These are phyloP conservation scores for Microtus montanus DNA, from an alignment of 2,113 vertebrate genomes.

Conservation along the genomic window DNA sequence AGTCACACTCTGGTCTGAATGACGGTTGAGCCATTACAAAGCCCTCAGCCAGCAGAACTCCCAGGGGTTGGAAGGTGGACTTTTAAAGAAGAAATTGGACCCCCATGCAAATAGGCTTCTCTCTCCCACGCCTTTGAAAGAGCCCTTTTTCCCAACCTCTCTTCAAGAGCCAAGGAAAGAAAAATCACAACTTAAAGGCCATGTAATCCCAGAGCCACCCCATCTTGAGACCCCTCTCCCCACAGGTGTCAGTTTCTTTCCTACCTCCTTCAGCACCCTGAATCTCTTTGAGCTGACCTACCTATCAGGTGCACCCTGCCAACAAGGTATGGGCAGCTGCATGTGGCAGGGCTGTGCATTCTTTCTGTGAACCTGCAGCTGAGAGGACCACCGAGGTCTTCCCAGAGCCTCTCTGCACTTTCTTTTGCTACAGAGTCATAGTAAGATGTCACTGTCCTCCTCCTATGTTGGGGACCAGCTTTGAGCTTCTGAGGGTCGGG, in stretches of 20 bases:
- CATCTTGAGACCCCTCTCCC: background rate
- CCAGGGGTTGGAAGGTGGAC: background rate
- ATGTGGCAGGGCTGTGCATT: background rate
- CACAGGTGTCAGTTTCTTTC: background rate
- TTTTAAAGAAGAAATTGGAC: conserved; percentile 55
- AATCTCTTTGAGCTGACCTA: background rate
- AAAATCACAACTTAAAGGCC: background rate
- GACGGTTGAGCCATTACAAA: conserved; percentile 59
- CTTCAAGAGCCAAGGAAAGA: background rate
- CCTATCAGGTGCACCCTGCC: background rate
- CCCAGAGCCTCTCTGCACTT: background rate
- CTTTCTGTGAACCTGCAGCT: background rate
- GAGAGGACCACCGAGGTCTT: background rate
- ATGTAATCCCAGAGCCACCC: background rate
- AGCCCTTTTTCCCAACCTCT: background rate
- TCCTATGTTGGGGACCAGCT: background rate
- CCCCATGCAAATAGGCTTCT: background rate
- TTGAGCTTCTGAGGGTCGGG: background rate
- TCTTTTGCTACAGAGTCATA: background rate
- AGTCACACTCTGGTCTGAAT: conserved; percentile 50
- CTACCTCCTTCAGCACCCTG: background rate
- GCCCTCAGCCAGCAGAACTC: background rate
- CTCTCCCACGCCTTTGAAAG: background rate
- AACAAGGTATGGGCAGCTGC: background rate
- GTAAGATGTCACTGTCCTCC: background rate